These are phyloP conservation scores for Coluber constrictor DNA, from an alignment of 2,797 vertebrate genomes.

Conservation along the genomic window DNA sequence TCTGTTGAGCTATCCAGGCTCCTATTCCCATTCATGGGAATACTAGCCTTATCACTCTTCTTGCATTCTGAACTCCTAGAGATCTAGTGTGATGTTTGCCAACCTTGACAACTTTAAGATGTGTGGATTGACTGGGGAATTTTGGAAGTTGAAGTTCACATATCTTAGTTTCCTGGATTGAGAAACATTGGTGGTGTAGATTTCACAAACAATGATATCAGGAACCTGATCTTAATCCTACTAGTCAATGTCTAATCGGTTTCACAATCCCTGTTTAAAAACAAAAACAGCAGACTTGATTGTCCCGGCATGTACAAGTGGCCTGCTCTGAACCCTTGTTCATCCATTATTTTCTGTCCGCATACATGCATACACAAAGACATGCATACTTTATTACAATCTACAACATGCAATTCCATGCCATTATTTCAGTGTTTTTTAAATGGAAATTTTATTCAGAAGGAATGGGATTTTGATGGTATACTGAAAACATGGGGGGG, in stretches of 20 bases:
- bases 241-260: neutral
- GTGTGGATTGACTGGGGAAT: neutral
- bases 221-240: neutral
- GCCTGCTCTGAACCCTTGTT: neutral
- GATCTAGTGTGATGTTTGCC: neutral
- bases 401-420: neutral
- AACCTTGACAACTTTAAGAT: neutral
- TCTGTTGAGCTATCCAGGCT: no score
- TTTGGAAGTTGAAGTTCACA: neutral
- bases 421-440: neutral
- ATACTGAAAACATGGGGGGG: neutral
- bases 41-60: neutral
- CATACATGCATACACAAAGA: neutral
- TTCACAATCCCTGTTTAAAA: neutral
- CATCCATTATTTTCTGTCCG: neutral
- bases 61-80: neutral
- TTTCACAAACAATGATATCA: neutral
- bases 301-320: neutral
- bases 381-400: neutral
- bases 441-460: neutral
- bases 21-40: neutral
- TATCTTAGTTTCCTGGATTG: neutral
- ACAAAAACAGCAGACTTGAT: neutral
- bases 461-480: neutral
- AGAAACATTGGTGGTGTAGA: neutral